Percentiles rank a stretch among this genome's conserved stretches.
Conservation (phyloP, 53 echinoderm and acorn worm genomes). For the Antedon mediterranea region DNA sequence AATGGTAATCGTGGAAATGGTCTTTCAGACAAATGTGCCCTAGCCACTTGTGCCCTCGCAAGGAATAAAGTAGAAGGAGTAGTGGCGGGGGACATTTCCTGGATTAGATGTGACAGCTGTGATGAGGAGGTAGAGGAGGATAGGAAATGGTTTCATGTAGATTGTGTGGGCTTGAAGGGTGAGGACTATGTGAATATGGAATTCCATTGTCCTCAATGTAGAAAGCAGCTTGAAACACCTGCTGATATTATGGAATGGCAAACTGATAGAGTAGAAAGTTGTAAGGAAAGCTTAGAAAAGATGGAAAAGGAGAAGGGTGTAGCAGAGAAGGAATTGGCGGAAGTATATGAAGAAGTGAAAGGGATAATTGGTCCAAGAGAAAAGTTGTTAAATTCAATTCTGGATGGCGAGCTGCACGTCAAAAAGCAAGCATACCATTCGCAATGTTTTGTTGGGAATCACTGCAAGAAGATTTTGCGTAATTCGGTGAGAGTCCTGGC, state of each 20-base stretch:
- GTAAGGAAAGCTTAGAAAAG: background rate
- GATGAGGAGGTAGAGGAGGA: slow-evolving; percentile 11
- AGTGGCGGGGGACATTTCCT: background rate
- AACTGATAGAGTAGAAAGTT: background rate
- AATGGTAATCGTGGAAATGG: background rate
- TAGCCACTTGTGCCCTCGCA: background rate
- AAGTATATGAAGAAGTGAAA: slow-evolving; percentile 4
- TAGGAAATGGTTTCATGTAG: slow-evolving; percentile 23
- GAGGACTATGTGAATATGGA: background rate
- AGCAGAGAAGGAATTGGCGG: background rate
- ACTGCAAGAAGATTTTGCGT: slow-evolving; percentile 23
- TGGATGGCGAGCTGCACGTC: slow-evolving; percentile 17
- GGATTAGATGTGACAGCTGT: too few species aligned
- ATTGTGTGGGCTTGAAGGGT: slow-evolving; percentile 19
- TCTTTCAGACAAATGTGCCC: slow-evolving; percentile 14
- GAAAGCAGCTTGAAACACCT: background rate
- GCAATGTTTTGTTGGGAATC: slow-evolving; percentile 30
- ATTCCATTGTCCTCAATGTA: slow-evolving; percentile 15
- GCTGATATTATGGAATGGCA: background rate
- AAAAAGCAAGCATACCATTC: slow-evolving; percentile 30
- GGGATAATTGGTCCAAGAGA: slow-evolving; percentile 11
- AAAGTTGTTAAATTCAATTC: slow-evolving; percentile 7
- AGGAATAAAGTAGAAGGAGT: background rate
- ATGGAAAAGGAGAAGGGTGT: too few species aligned
- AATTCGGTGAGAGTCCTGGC: background rate